Percentiles rank a stretch among this genome's conserved stretches.
Conservation (phyloP, 2,888 invertebrate species). For the Hypena proboscidalis region DNA sequence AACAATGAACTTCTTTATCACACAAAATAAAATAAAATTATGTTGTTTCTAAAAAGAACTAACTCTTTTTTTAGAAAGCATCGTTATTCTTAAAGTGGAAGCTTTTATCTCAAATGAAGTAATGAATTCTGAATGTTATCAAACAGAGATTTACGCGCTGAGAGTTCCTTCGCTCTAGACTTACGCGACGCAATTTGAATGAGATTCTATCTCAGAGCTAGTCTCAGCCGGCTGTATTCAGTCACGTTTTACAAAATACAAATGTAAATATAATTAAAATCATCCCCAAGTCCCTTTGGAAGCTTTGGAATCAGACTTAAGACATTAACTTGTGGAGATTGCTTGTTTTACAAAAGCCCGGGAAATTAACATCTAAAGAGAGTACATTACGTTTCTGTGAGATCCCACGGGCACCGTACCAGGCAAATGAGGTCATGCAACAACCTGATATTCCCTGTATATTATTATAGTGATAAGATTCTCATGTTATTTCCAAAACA, state of each 20-base stretch:
- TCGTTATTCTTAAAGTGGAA: too few relatives aligned
- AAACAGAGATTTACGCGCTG: too few relatives aligned
- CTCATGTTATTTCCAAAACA: constrained; percentile 1
- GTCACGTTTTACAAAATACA: background rate
- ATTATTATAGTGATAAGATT: constrained; percentile 4
- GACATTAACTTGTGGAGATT: constrained; percentile 8
- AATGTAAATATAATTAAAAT: background rate
- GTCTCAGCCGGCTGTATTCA: too few relatives aligned
- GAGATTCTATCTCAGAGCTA: too few relatives aligned
- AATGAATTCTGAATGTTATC: too few relatives aligned
- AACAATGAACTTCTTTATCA: too few relatives aligned
- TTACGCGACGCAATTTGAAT: too few relatives aligned
- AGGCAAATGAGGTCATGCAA: constrained; percentile 1
- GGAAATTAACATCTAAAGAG: constrained; percentile 4
- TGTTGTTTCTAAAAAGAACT: too few relatives aligned
- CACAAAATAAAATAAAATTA: too few relatives aligned
- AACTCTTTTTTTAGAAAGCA: too few relatives aligned
- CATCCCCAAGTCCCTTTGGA: background rate
- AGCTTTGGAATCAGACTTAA: constrained; percentile 2
- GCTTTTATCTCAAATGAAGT: too few relatives aligned
- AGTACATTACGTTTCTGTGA: background rate
- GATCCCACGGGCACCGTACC: constrained; percentile 1
- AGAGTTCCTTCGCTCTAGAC: too few relatives aligned
- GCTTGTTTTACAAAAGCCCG: constrained; percentile 8
- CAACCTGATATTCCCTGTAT: background rate